Evolutionary conservation across 2,888 invertebrate species (phyloP).

Genomic region (Drosophila helvetica): DNA sequence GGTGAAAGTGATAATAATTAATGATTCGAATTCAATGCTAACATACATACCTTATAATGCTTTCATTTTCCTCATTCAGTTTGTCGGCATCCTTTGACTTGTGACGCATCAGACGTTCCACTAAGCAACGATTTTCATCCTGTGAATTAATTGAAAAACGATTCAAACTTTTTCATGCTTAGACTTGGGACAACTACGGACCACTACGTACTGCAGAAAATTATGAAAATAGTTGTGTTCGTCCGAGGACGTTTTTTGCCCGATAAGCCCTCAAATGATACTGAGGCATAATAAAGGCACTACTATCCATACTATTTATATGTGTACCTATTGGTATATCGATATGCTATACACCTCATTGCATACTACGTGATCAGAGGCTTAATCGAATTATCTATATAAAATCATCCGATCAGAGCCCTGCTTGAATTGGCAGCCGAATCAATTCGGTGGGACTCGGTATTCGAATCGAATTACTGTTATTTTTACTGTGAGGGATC

Average conservation of each 20-base stretch:
- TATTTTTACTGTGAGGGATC: no score
- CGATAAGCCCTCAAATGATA: slow-evolving; percentile 44
- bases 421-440: no score
- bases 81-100: slow-evolving; percentile 98
- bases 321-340: no score
- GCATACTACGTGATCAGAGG: no score
- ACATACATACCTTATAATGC: slow-evolving; percentile 91
- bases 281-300: slow-evolving; percentile 26
- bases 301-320: no score
- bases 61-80: slow-evolving; percentile 98
- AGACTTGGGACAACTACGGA: not conserved
- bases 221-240: slow-evolving; percentile 10
- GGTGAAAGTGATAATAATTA: slow-evolving; percentile 9
- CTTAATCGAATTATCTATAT: no score
- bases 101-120: slow-evolving; percentile 94
- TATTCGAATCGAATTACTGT: no score
- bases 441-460: no score
- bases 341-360: no score
- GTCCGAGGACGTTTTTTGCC: slow-evolving; percentile 15
- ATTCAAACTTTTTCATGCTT: slow-evolving; percentile 34
- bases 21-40: not conserved
- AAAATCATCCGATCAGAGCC: no score
- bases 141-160: slow-evolving; percentile 84
- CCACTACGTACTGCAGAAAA: not conserved
- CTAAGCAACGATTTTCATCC: slow-evolving; percentile 93